A percentile compares a stretch with the other conserved stretches of the same genome.
phyloP scores from a whole-genome alignment of 1,140 invertebrate genomes.

The Lerema accius region DNA sequence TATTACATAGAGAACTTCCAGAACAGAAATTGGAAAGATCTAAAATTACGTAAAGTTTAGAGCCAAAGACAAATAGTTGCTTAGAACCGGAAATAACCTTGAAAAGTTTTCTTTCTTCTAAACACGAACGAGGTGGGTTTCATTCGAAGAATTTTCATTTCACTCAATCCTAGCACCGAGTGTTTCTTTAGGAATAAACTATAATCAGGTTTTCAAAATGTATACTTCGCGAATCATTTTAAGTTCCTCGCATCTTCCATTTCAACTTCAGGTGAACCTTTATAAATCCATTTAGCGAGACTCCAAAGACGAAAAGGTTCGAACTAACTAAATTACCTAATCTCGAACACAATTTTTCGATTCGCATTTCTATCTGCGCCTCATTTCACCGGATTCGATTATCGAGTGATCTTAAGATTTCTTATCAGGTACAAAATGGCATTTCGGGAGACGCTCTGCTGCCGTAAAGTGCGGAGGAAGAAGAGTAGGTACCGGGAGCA shows the following conservation, averaged over 20 bases:
- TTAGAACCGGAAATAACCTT: no score
- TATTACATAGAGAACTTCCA: no score
- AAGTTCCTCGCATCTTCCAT: neutral
- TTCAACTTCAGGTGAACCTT: neutral
- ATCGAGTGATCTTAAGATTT: neutral
- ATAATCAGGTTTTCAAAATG: neutral
- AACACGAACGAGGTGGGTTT: no score
- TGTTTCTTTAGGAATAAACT: no score
- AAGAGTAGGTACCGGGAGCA: slow-evolving; percentile 82
- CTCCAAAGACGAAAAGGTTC: neutral
- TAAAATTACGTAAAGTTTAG: no score
- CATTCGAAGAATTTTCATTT: no score
- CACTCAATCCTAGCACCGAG: no score
- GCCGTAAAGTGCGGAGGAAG: slow-evolving; percentile 68
- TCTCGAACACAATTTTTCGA: neutral
- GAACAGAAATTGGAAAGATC: no score
- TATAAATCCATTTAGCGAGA: neutral
- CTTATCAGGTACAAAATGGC: slow-evolving; percentile 88
- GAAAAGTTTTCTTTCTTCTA: no score
- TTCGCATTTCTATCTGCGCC: neutral
- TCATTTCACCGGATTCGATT: slow-evolving; percentile 1
- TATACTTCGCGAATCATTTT: neutral
- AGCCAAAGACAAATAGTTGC: no score
- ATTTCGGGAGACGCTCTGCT: slow-evolving; percentile 88
- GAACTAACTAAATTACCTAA: neutral